Conservation (phyloP, 2,113 vertebrate genomes). For the Zapus hudsonius region DNA sequence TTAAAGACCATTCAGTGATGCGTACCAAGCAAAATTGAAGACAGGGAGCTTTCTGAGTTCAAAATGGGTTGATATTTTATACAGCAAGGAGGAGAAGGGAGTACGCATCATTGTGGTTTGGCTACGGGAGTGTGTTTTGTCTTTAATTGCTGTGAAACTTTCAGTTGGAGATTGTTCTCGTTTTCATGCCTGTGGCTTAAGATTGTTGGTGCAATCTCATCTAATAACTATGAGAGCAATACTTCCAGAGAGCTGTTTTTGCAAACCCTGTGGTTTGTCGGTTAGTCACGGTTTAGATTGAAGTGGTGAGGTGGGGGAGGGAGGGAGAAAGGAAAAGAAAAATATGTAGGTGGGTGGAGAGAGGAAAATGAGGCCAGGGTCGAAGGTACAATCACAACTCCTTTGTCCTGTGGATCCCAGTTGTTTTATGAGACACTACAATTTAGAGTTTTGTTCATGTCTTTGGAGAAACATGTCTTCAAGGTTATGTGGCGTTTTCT, state of each 20-base stretch:
- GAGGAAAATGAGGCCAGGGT: background rate
- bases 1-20: background rate
- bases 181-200: background rate
- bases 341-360: background rate
- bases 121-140: background rate
- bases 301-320: background rate
- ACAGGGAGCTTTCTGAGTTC: background rate
- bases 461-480: background rate
- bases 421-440: background rate
- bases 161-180: background rate
- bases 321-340: background rate
- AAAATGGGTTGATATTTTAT: background rate
- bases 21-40: background rate
- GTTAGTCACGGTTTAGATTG: constrained; percentile 44
- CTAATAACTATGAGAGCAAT: background rate
- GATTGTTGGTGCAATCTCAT: constrained; percentile 6
- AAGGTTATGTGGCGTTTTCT: background rate
- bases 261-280: constrained; percentile 30
- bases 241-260: constrained; percentile 24
- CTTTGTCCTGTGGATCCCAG: background rate
- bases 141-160: constrained; percentile 60
- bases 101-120: constrained; percentile 28
- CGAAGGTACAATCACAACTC: background rate
- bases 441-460: constrained; percentile 24
- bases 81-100: background rate